Base-by-base conservation (phyloP, 1,140 invertebrate species). In the Harlomillsia oculata region DNA sequence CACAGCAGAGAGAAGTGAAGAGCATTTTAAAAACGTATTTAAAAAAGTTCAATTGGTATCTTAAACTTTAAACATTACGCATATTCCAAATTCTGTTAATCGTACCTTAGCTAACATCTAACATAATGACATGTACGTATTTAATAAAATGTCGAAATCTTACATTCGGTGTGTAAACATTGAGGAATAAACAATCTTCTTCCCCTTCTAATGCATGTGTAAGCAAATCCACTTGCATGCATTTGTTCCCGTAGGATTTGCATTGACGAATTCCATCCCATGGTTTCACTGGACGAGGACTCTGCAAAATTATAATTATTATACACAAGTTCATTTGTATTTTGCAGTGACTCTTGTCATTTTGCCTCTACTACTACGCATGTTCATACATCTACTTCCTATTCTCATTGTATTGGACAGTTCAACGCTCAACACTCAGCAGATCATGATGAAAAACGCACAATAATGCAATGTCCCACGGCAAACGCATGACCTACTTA, bases 161-260 rank as follows among this genome's bases (percentile, higher is more conserved):
- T 28, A 53, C 50, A 25, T 26, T 43, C 13, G 23, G 9, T 5
- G 49, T 40, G 32, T 6, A 40, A 2, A 59, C 50, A 18, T 59
- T 59, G 11, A 59, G 18, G 30, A 53, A 52, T 5, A 59, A 26
- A 28, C 56, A 59, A 29, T 59, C 30, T 30, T 59, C 56, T 14
- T 21, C 21, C 26, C 56, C 56, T 4, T 36, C 23, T 9, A 52
- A 37, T 5, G 2, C 28, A 0, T 36, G 23, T 3, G 49, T 52
- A 28, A 59, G 16, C 2, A 34, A n/a, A 1, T 23, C 34, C 18
- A 34, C 36, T 29, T 52, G 49, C 16, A n/a, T 36, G 30, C 56
- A 59, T 3, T 52, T 25, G 11, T n/a, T 14, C 1, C 50, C 50
- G 36, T 32, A 37, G 18, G 18, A 23, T 23, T 50, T 53, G 9